Conservation (phyloP, 2,113 vertebrate species). For the Pheucticus melanocephalus region DNA sequence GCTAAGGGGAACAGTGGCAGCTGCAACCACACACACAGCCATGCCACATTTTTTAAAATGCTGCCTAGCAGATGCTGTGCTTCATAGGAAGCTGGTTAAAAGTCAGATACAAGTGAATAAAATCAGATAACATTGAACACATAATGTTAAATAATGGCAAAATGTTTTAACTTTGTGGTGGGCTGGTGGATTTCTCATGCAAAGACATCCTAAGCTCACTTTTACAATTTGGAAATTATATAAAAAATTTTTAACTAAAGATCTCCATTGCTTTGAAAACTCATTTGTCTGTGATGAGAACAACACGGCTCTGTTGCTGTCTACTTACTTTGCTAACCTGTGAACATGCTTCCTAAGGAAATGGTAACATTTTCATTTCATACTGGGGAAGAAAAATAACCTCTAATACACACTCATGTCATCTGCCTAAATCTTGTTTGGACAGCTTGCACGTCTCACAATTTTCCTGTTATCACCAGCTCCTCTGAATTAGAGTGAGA, state of each 20-base stretch:
- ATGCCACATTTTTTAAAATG: neutral
- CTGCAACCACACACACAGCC: fast-evolving
- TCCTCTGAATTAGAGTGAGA: neutral
- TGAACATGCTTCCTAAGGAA: conserved; percentile 3
- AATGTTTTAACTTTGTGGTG: neutral
- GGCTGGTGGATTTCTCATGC: neutral
- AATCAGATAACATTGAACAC: neutral
- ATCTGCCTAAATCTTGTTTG: conserved; percentile 47
- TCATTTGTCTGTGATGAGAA: neutral
- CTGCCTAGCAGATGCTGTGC: neutral
- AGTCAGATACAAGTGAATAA: neutral
- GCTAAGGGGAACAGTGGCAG: neutral
- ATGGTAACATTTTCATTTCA: neutral
- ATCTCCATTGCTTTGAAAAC: neutral
- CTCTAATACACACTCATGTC: neutral
- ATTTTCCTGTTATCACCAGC: neutral
- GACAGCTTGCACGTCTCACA: neutral
- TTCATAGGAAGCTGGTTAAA: neutral
- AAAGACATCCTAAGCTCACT: neutral
- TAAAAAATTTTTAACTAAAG: neutral
- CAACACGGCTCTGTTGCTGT: neutral
- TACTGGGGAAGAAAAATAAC: neutral
- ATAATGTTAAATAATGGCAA: neutral
- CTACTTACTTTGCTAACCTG: neutral
- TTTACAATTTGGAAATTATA: neutral